Base-by-base conservation (phyloP, 2,113 vertebrate species). In the Eonycteris spelaea region DNA sequence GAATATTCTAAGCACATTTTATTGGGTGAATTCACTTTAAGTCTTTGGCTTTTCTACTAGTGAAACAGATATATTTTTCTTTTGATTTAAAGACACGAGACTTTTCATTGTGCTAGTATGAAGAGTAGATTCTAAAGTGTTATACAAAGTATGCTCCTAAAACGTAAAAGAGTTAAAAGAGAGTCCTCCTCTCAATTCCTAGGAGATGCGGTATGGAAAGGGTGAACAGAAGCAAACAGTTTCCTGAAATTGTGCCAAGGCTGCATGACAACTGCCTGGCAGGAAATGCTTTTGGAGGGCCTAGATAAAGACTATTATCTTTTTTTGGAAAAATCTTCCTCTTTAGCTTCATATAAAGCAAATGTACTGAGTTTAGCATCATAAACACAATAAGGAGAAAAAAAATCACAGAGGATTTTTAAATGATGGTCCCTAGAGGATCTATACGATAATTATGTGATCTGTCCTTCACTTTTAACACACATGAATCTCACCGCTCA, bases 261-360 rank as follows among this genome's bases (percentile, higher is more conserved):
- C 92, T 96, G 38, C 95, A 90, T 96, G 95, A 94, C 91, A 91
- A 95, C 91, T 91, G 96, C 83, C 91, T 95, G 86, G 95, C 96
- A 98, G 97, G 97, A 98, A 98, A 98, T 98, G 96, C 97, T 97
- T 97, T 88, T 51, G 65, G 95, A 97, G 82, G 91, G 75, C 95
- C 84, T 94, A 97, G 91, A 98, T 98, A 98, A 98, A 98, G 71
- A 91, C 86, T 78, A 92, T 96, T 85, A 91, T 95, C 63, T 94
- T 94, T 95, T 96, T 83, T 71, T 33, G 33, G 43, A 93, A 90
- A 90, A 92, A 93, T 59, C 68, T 95, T 96, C 92, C 97, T n/a
- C 51, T 96, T 67, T 86, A 65, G 83, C 61, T 93, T 94, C 73
- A 90, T 94, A 94, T 73, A 86, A 95, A 96, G 92, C 71, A 97